phyloP scores from a whole-genome alignment of 64 coral and sea anemone species.

The Orbicella faveolata region DNA sequence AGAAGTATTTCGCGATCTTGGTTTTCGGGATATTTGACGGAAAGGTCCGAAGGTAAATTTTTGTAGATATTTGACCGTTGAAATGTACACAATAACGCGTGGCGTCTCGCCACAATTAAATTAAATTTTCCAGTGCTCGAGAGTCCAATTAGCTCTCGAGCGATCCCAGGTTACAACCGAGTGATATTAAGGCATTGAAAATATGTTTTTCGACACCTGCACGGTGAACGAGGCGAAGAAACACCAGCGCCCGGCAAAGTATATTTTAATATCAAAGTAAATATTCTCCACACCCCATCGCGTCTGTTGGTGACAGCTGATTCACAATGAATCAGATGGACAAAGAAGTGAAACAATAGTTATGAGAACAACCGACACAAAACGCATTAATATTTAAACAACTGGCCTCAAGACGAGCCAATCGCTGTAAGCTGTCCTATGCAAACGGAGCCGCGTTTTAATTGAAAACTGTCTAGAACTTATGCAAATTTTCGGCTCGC shows the following conservation, averaged over 20 bases:
- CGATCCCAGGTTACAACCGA: not conserved
- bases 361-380: not conserved
- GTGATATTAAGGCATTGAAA: not conserved
- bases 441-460: constrained; percentile 45
- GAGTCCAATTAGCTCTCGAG: not conserved
- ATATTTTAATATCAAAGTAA: constrained; percentile 43
- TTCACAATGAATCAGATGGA: constrained; percentile 20
- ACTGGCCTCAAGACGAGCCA: constrained; percentile 49
- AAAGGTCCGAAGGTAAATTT: not conserved
- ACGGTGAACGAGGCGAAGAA: not conserved
- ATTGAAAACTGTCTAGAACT: constrained; percentile 79
- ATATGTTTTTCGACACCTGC: not conserved
- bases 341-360: not conserved
- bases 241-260: not conserved
- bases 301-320: constrained; percentile 43
- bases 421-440: constrained; percentile 16
- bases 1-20: not conserved
- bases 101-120: not conserved
- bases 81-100: not conserved
- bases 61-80: not conserved
- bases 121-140: not conserved
- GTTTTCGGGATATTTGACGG: not conserved
- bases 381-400: constrained; percentile 76
- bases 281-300: constrained; percentile 59
- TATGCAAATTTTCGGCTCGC: constrained; percentile 65